phyloP scores from a whole-genome alignment of 2,888 invertebrate species.

The Athalia circularis region DNA sequence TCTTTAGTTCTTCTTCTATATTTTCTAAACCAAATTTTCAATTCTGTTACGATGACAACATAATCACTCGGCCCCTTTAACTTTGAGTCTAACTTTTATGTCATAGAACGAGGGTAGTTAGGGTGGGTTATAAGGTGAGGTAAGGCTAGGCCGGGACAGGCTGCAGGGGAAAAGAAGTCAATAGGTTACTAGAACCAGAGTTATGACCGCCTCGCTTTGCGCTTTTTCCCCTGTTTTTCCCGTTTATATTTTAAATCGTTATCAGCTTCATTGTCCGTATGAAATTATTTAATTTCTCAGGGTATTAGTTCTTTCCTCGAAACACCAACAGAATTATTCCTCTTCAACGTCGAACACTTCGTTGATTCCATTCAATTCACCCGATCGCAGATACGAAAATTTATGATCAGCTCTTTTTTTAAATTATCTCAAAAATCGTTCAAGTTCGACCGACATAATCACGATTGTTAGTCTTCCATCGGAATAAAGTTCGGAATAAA shows the following conservation, averaged over 20 bases:
- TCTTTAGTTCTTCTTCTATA: no score
- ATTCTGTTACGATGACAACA: no score
- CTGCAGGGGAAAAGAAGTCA: conserved; percentile 40
- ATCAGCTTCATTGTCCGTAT: conserved; percentile 11
- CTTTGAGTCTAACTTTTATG: neutral
- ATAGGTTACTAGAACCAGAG: conserved; percentile 41
- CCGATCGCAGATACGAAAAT: no score
- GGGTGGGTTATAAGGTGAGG: conserved; percentile 12
- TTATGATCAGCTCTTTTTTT: no score
- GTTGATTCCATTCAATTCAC: no score
- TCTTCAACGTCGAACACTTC: neutral
- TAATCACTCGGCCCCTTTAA: neutral
- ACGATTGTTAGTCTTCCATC: no score
- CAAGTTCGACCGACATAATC: no score
- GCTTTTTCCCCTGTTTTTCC: neutral
- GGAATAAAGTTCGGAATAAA: no score
- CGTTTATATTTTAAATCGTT: neutral
- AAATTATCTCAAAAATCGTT: no score
- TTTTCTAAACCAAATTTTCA: no score
- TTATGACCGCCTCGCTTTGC: conserved; percentile 21
- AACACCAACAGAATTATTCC: neutral
- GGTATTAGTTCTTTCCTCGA: neutral
- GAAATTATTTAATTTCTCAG: neutral
- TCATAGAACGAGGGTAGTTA: conserved; percentile 20
- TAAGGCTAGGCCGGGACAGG: conserved; percentile 30